Evolutionary conservation across 2,797 vertebrate species (phyloP).

Genomic region (Clamator glandarius): DNA sequence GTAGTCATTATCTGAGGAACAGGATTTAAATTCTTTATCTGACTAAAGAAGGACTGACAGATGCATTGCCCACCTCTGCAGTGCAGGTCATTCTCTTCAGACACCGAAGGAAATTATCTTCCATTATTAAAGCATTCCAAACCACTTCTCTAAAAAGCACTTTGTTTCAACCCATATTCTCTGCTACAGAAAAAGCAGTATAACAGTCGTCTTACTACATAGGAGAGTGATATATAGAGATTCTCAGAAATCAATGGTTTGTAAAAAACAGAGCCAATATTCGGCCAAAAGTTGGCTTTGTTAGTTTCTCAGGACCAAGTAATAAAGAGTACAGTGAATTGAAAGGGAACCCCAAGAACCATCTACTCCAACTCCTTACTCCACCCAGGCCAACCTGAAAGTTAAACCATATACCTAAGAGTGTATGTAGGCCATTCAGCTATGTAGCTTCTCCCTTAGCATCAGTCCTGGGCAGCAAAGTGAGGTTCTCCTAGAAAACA

Average conservation of each 20-base stretch:
- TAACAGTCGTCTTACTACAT: neutral
- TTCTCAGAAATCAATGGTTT: neutral
- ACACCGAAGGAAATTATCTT: neutral
- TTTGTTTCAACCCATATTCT: neutral
- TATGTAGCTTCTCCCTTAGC: neutral
- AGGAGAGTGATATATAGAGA: neutral
- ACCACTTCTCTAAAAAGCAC: neutral
- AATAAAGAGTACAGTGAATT: neutral
- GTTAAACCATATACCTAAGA: neutral
- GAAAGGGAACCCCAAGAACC: neutral
- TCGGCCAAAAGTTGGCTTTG: neutral
- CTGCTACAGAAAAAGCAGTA: neutral
- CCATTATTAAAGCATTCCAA: neutral
- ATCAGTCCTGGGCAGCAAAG: neutral
- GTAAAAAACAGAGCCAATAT: neutral
- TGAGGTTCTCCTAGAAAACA: neutral
- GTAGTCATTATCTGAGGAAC: neutral
- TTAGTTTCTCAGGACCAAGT: neutral
- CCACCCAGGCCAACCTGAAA: neutral
- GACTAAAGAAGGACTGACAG: neutral
- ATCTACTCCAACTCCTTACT: neutral
- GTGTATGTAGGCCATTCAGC: neutral
- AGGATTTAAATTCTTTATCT: neutral
- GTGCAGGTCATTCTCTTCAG: neutral
- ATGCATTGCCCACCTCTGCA: neutral